These are phyloP conservation scores for Diabrotica balteata DNA, from an alignment of 2,888 invertebrate genomes.

Conservation along the genomic window DNA sequence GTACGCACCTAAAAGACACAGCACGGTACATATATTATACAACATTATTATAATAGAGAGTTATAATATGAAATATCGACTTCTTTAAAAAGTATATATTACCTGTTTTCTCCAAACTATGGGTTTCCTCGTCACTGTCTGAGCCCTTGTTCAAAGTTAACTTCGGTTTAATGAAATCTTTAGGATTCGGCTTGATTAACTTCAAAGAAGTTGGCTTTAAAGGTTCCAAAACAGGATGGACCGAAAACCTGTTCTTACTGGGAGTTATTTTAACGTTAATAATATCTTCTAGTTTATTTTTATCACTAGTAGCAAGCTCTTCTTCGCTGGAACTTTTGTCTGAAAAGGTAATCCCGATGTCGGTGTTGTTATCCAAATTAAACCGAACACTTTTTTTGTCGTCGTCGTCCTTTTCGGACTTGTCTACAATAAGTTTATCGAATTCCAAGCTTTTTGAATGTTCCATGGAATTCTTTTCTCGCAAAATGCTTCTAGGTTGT, in stretches of 20 bases:
- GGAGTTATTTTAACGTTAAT: constrained; percentile 50
- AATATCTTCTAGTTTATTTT: constrained; percentile 46
- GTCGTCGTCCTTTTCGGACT: constrained; percentile 68
- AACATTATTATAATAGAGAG: no score
- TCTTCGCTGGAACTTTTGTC: constrained; percentile 55
- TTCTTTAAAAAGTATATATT: not conserved
- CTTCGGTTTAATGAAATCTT: constrained; percentile 67
- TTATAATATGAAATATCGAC: not conserved
- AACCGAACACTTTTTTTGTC: constrained; percentile 79
- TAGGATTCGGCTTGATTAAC: constrained; percentile 66
- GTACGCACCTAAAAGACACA: no score
- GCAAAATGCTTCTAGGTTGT: constrained; percentile 67
- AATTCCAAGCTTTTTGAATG: constrained; percentile 54
- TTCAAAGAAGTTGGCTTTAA: constrained; percentile 52
- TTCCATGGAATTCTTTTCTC: constrained; percentile 64
- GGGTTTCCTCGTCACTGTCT: constrained; percentile 64
- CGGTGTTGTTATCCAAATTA: constrained; percentile 64
- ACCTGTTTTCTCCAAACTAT: constrained; percentile 48
- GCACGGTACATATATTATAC: no score
- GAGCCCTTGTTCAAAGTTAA: constrained; percentile 63
- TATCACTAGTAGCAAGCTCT: constrained; percentile 45
- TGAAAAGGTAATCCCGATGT: constrained; percentile 58
- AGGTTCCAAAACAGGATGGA: constrained; percentile 50
- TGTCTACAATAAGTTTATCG: constrained; percentile 48
- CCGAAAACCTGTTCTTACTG: constrained; percentile 50